phyloP scores from a whole-genome alignment of 2,797 vertebrate genomes.

The Gymnoscopelus microlampas region DNA sequence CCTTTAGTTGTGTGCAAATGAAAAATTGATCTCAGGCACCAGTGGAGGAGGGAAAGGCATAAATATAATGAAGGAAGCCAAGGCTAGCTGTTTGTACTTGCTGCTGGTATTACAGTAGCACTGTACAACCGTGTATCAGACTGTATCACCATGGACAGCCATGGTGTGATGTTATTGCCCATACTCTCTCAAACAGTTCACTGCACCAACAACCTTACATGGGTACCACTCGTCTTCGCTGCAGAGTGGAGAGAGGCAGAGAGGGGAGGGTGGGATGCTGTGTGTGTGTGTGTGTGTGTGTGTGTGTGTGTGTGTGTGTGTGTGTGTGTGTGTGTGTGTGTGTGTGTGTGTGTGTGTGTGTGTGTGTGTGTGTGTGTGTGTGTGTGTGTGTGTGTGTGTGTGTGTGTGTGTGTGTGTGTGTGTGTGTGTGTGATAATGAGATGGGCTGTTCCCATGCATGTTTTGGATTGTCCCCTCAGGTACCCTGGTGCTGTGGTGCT shows the following conservation, averaged over 20 bases:
- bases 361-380: too few relatives aligned
- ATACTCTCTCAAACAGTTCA: constrained; percentile 43
- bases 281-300: too few relatives aligned
- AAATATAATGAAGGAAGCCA: constrained; percentile 15
- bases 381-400: too few relatives aligned
- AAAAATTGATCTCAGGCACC: constrained; percentile 6
- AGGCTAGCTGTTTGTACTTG: constrained; percentile 3
- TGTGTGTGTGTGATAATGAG: constrained; percentile 35
- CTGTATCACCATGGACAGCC: neutral
- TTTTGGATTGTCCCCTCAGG: constrained; percentile 53
- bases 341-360: too few relatives aligned
- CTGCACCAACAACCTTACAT: constrained; percentile 69
- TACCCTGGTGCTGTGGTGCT: constrained; percentile 41
- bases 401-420: neutral
- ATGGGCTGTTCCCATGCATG: constrained; percentile 56
- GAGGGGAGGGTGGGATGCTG: neutral
- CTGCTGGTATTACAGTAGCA: constrained; percentile 4
- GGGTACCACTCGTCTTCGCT: constrained; percentile 63
- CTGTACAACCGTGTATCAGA: constrained; percentile 2
- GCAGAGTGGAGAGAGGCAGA: constrained; percentile 63
- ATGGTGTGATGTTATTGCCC: constrained; percentile 31
- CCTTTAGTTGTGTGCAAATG: constrained; percentile 22
- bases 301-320: too few relatives aligned
- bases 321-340: too few relatives aligned
- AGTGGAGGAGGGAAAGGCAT: neutral